Conservation (phyloP, 2,888 invertebrate genomes). For the Plutella xylostella region DNA sequence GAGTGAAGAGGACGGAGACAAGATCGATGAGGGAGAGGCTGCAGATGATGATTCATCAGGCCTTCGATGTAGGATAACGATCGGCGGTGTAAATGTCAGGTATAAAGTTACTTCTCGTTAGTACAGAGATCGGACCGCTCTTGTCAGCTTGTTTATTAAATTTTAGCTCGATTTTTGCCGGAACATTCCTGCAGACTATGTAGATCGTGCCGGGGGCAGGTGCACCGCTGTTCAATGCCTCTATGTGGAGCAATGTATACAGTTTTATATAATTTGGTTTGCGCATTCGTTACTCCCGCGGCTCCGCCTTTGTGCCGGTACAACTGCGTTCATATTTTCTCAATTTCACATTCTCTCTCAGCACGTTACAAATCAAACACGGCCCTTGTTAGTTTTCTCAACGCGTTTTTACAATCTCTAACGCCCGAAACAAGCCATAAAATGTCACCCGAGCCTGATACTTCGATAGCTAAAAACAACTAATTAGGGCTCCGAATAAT, state of each 20-base stretch:
- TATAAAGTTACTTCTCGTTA: slow-evolving; percentile 8
- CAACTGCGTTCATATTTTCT: too few species aligned
- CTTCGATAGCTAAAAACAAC: slow-evolving; percentile 22
- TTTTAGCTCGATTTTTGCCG: not conserved
- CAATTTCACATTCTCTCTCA: too few species aligned
- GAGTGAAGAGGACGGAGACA: not conserved
- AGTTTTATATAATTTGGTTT: too few species aligned
- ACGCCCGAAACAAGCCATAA: slow-evolving; percentile 29
- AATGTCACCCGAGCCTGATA: slow-evolving; percentile 24
- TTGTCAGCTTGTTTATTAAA: not conserved
- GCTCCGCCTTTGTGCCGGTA: too few species aligned
- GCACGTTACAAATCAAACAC: too few species aligned
- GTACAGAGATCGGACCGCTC: not conserved
- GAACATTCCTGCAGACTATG: not conserved
- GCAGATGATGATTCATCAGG: not conserved
- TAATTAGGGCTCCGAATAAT: slow-evolving; percentile 49
- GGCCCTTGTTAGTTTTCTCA: too few species aligned
- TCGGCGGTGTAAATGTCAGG: slow-evolving; percentile 6
- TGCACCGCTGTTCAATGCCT: too few species aligned
- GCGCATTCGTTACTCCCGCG: too few species aligned
- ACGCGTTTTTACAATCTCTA: too few species aligned
- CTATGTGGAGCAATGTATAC: too few species aligned
- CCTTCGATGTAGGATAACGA: slow-evolving; percentile 4
- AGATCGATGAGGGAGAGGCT: not conserved
- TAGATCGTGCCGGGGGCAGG: too few species aligned